Evolutionary conservation across 92 coral and sea anemone genomes (phyloP), one percentile per base, ranked within the genome.

Genomic region (Parazoanthus darwini): DNA sequence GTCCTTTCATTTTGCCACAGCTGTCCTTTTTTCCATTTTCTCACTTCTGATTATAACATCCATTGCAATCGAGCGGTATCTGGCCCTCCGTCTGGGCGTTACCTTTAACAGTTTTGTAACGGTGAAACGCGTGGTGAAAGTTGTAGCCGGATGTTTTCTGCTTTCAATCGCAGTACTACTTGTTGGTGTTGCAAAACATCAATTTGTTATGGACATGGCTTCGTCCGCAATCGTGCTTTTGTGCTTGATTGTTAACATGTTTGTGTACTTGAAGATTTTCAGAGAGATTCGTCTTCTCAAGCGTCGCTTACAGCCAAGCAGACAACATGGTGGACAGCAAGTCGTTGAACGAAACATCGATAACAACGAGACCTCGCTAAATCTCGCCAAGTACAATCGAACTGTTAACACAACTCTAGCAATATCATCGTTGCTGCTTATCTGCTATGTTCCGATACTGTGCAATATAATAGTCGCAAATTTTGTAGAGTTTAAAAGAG

Each of bases 21-120:
- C 77, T 42, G 82, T 82, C 37, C 73, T 80, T 4, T 56, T 82
- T 26, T 36, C 74, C 23, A 72, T 89, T 26, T 89, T 87, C 8
- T 51, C 85, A 42, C 59, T 89, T 58, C 77, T 77, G 1, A 59
- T 89, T 16, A 74, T 81, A 35, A 25, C 73, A 5, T 26, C 59
- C 8, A 82, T 89, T 7, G 63, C 88, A 18, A 43, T 65, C 6
- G 91, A 89, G 42, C 79, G 91, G 44, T 89, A 73, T 44, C 29
- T 89, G 42, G 88, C 88, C 2, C 59, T 89, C 9, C 79, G 85
- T 4, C 63, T 35, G 3, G 46, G 78, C 7, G 46, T 35, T 14
- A 39, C 1, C 20, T 35, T 29, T 36, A 39, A 15, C 20, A 74
- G 23, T 18, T 36, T 20, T 20, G n/a, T 74, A 14, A 74, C 39